Conservation (phyloP, 2,113 vertebrate genomes). For the Phainopepla nitens region DNA sequence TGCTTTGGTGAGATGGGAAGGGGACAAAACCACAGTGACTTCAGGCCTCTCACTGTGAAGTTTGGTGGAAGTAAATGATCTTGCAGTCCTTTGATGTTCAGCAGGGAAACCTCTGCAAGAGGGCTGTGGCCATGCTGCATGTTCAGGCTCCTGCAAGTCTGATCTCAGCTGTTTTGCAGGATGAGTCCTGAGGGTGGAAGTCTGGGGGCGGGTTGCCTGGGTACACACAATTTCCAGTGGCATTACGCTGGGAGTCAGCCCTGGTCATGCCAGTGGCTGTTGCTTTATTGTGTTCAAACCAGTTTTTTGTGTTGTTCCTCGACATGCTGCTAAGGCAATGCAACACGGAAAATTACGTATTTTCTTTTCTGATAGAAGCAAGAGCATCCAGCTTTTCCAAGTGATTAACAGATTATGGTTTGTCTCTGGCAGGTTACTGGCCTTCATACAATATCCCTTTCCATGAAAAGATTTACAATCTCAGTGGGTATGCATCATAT, state of each 20-base stretch:
- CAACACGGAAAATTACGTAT: background rate
- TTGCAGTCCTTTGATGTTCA: background rate
- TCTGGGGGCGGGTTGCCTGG: background rate
- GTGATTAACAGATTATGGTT: background rate
- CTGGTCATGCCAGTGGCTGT: background rate
- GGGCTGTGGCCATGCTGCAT: background rate
- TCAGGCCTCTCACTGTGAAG: background rate
- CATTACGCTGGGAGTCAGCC: background rate
- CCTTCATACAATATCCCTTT: conserved; percentile 90
- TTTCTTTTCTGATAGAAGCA: background rate
- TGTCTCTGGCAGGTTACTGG: conserved; percentile 83
- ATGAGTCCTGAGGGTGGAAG: background rate
- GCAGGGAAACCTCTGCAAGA: background rate
- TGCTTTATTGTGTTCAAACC: background rate
- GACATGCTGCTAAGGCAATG: background rate
- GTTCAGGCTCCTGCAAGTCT: background rate
- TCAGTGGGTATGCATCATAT: conserved; percentile 80
- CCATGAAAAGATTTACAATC: conserved; percentile 81
- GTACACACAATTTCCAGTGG: background rate
- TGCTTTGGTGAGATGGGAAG: background rate
- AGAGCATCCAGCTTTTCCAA: background rate
- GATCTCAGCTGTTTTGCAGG: background rate
- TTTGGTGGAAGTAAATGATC: background rate
- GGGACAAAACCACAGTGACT: background rate
- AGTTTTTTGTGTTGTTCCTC: background rate